Evolutionary conservation across 2,888 invertebrate genomes (phyloP), one percentile per base, ranked within the genome.

Genomic region (Tanypteryx hageni): DNA sequence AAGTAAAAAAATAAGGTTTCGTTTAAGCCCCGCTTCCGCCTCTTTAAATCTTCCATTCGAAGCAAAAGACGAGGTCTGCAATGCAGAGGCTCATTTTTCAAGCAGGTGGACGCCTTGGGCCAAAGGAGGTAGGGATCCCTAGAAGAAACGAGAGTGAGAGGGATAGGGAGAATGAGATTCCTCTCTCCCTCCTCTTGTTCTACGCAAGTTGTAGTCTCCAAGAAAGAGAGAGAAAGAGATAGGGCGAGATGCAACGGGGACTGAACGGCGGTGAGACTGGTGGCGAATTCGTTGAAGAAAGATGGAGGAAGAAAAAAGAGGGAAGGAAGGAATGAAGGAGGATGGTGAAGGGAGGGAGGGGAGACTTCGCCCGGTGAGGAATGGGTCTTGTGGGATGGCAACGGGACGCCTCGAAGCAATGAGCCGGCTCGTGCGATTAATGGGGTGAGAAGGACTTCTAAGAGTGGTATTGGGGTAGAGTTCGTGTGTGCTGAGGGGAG

Each of bases 311-410:
- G 11, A n/a, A 11, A 76, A 27, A 44, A 76, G 76, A 76, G n/a
- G 76, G 76, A 31, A 44, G 27, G 10, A 31, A 18, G 82, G 44
- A 31, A 44, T 0, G 82, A 31, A 11, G 1, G 44, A 44, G 22
- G 76, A n/a, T 7, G 76, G 76, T 4, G 11, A 0, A 44, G 31
- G 44, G 13, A 18, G 82, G n/a, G 31, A 11, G 2, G 61, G 31
- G 18, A 14, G 18, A 58, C 27, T 27, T 27, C 59, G 59, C 59
- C 58, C 7, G 59, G 85, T 86, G 86, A 86, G 59, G 86, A 57
- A 86, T 86, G 59, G 86, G 86, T 86, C 86, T 86, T 86, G 86
- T 86, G 86, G 86, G 86, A 86, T 61, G 86, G 86, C 86, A 27
- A 56, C 86, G 61, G 86, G 86, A 86, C 86, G 86, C 86, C 86